These are phyloP conservation scores for Drosophila multiciliata DNA, from an alignment of 2,888 invertebrate species.

Conservation along the genomic window DNA sequence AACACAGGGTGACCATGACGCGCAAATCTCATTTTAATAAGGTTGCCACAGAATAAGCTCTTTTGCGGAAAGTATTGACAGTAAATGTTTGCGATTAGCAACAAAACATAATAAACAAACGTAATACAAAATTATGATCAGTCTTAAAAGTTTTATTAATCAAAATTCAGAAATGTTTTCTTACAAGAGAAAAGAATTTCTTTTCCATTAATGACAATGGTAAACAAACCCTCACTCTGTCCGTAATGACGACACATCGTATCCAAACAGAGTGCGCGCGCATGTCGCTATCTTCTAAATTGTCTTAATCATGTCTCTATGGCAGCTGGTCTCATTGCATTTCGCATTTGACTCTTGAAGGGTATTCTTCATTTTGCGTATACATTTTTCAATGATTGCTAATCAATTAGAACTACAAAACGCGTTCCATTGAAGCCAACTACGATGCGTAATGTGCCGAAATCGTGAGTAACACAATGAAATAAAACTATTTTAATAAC, in stretches of 20 bases:
- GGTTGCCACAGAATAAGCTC: not conserved
- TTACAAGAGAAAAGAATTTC: constrained; percentile 87
- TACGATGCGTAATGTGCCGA: constrained; percentile 80
- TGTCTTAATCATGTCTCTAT: constrained; percentile 1
- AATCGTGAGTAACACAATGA: constrained; percentile 61
- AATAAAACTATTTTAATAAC: not conserved
- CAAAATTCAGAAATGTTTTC: constrained; percentile 87
- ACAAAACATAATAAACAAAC: constrained; percentile 85
- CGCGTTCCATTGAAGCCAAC: constrained; percentile 28
- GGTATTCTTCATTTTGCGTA: constrained; percentile 65
- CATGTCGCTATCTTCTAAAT: constrained; percentile 22
- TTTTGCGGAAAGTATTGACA: constrained; percentile 86
- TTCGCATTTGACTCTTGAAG: constrained; percentile 82
- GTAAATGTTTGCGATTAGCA: constrained; percentile 87
- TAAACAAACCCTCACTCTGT: not conserved
- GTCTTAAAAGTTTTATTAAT: constrained; percentile 89
- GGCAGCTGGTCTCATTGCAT: constrained; percentile 55
- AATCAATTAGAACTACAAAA: constrained; percentile 41
- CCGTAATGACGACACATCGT: constrained; percentile 28
- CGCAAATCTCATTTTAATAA: not conserved
- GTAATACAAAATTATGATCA: constrained; percentile 80
- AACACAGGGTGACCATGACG: constrained; percentile 21
- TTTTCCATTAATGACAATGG: constrained; percentile 86
- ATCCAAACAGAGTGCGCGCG: too few relatives aligned
- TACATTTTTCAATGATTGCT: constrained; percentile 51